These are phyloP conservation scores for Leptodirus hochenwartii DNA, from an alignment of 2,888 invertebrate species.

Conservation along the genomic window DNA sequence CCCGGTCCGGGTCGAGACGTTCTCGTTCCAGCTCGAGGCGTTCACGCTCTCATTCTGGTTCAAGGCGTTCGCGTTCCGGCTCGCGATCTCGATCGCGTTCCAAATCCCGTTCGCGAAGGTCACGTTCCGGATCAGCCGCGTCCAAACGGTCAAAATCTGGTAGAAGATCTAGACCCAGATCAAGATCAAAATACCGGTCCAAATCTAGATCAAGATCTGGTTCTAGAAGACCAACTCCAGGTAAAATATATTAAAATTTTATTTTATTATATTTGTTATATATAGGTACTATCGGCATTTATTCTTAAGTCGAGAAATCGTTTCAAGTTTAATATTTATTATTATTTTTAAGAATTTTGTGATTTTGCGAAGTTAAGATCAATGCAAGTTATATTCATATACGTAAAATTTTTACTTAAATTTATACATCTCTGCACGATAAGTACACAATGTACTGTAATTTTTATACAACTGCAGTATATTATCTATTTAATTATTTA, in stretches of 20 bases:
- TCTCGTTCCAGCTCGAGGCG: conserved; percentile 4
- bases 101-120: conserved; percentile 14
- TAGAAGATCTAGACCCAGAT: conserved; percentile 20
- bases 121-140: conserved; percentile 11
- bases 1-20: too few species aligned
- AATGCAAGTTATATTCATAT: too few species aligned
- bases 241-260: conserved; percentile 3
- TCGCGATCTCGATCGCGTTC: conserved; percentile 14
- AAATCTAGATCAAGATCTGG: conserved; percentile 14
- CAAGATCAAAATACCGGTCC: conserved; percentile 18
- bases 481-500: too few species aligned
- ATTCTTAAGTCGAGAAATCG: too few species aligned
- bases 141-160: conserved; percentile 16
- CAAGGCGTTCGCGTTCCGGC: conserved; percentile 16
- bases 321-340: too few species aligned
- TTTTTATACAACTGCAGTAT: too few species aligned
- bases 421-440: too few species aligned
- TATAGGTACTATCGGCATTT: too few species aligned
- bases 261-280: too few species aligned
- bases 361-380: conserved; percentile 1
- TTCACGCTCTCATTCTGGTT: conserved; percentile 6
- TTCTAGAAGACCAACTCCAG: conserved; percentile 13
- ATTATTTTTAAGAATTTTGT: not conserved
- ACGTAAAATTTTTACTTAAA: too few species aligned
- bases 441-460: too few species aligned